A percentile compares a stretch with the other conserved stretches of the same genome.
phyloP scores from a whole-genome alignment of 2,797 vertebrate genomes.

The Brachymystax lenok region DNA sequence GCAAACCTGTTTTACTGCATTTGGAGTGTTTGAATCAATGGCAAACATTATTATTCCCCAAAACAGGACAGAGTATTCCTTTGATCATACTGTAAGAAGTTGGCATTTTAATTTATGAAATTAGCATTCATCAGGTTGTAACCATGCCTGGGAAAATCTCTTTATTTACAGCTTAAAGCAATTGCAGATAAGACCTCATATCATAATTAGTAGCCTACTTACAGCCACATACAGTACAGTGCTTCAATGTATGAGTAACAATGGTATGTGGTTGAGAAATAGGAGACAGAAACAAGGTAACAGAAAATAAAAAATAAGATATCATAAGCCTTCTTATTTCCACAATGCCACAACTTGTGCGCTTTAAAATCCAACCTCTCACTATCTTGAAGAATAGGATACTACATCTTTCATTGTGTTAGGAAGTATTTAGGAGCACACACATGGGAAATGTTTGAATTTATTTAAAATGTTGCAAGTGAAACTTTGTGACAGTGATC shows the following conservation, averaged over 20 bases:
- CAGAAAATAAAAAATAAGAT: not conserved
- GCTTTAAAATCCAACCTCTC: not conserved
- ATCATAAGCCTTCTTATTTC: not conserved
- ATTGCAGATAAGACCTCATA: constrained; percentile 52
- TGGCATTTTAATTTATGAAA: not conserved
- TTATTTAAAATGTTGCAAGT: not conserved
- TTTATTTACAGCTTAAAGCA: constrained; percentile 69
- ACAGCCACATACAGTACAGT: constrained; percentile 9
- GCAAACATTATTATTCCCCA: not conserved
- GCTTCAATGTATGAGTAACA: constrained; percentile 24
- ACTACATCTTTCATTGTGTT: not conserved
- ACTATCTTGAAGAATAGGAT: not conserved
- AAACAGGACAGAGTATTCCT: not conserved
- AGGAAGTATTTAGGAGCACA: not conserved
- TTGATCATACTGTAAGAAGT: not conserved
- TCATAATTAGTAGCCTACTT: constrained; percentile 23
- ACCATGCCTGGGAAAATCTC: constrained; percentile 68
- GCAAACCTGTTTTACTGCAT: not conserved
- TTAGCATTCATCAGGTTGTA: not conserved
- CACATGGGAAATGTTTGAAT: not conserved
- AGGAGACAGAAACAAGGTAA: not conserved
- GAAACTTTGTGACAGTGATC: not conserved
- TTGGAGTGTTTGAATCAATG: not conserved
- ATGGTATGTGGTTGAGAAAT: constrained; percentile 28
- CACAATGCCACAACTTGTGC: not conserved